These are phyloP conservation scores for Linnaemya vulpina DNA, from an alignment of 2,888 invertebrate genomes.

Conservation along the genomic window DNA sequence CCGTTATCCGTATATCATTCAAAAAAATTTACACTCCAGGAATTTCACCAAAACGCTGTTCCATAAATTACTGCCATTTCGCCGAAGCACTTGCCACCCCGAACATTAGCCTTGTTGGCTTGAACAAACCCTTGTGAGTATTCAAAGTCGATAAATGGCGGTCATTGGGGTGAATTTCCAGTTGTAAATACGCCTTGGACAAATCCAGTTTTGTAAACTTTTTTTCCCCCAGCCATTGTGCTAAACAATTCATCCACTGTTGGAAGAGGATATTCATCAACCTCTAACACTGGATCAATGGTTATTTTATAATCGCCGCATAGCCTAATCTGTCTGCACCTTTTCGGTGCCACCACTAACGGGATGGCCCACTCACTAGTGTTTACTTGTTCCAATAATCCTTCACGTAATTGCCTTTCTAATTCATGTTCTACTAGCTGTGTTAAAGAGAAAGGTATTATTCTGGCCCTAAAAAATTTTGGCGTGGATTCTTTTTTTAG, in stretches of 20 bases:
- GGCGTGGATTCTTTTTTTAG: not conserved
- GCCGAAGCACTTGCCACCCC: no score
- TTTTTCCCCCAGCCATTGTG: not conserved
- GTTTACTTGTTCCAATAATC: not conserved
- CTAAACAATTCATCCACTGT: slow-evolving; percentile 9
- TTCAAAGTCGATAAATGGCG: not conserved
- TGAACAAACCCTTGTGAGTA: not conserved
- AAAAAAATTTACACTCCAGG: not conserved
- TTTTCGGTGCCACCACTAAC: not conserved
- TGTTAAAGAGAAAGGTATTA: not conserved
- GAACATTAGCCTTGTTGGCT: not conserved
- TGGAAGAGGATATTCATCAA: not conserved
- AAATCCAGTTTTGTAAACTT: slow-evolving; percentile 2
- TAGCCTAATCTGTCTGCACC: no score
- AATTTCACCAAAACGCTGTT: not conserved
- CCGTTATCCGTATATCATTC: no score
- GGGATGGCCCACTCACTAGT: slow-evolving; percentile 13
- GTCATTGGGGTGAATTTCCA: not conserved
- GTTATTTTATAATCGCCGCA: no score
- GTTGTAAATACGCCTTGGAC: slow-evolving; percentile 8
- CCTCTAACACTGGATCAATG: not conserved
- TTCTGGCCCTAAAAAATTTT: slow-evolving; percentile 10
- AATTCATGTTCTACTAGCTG: not conserved
- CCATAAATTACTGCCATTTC: slow-evolving; percentile 3
- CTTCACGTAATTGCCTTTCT: not conserved